These are phyloP conservation scores for Alexandromys fortis DNA, from an alignment of 2,113 vertebrate species.

Conservation along the genomic window DNA sequence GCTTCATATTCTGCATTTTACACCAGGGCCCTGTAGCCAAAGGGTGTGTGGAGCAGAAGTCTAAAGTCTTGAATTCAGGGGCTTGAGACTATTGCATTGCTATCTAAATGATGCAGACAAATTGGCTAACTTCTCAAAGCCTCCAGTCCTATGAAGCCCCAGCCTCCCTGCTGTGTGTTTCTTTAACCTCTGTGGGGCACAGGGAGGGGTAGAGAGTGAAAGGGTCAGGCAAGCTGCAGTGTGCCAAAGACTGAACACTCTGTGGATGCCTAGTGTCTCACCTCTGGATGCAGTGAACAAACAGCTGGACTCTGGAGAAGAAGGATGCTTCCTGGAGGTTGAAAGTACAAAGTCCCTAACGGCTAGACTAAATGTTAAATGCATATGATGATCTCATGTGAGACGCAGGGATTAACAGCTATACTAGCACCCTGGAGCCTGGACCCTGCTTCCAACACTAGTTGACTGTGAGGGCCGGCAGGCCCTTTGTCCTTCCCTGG, in stretches of 20 bases:
- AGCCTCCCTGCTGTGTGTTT: not conserved
- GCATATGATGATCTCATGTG: not conserved
- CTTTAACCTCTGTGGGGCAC: not conserved
- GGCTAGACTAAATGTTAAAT: not conserved
- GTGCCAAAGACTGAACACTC: not conserved
- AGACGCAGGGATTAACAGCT: not conserved
- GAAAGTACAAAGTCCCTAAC: not conserved
- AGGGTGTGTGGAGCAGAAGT: not conserved
- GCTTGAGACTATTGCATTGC: not conserved
- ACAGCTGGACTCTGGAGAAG: not conserved
- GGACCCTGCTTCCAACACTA: not conserved
- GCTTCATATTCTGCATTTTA: not conserved
- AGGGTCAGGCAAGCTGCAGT: not conserved
- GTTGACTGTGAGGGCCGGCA: too few species aligned
- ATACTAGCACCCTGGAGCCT: not conserved
- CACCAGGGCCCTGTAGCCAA: not conserved
- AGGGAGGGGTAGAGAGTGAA: not conserved
- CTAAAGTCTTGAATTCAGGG: not conserved
- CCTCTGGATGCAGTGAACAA: not conserved
- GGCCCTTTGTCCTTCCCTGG: not conserved
- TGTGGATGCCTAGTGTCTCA: accelerated
- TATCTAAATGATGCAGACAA: not conserved
- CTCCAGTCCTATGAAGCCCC: not conserved
- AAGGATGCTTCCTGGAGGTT: not conserved
- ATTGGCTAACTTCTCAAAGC: slow-evolving; percentile 5